Percentiles rank a stretch among this genome's conserved stretches.
Conservation (phyloP, 2,797 vertebrate genomes). For the Rhinichthys osculus region DNA sequence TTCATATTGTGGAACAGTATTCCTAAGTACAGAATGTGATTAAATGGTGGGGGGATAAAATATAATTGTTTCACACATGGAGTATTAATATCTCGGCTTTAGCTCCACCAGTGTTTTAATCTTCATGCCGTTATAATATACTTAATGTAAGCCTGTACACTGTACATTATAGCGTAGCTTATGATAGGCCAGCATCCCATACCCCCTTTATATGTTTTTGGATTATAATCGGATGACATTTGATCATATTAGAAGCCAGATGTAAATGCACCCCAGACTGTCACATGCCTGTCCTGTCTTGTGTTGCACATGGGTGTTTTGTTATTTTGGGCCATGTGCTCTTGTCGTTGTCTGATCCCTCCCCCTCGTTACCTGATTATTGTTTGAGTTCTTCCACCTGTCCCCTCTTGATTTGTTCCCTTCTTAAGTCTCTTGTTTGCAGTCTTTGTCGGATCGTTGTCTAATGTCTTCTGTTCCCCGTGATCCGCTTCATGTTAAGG, state of each 20-base stretch:
- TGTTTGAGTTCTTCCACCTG: too few relatives aligned
- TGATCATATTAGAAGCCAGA: constrained; percentile 12
- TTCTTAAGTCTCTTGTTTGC: too few relatives aligned
- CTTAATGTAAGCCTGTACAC: constrained; percentile 42
- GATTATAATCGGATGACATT: background rate
- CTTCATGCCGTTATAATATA: constrained; percentile 58
- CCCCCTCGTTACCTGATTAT: too few relatives aligned
- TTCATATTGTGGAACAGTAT: constrained; percentile 50
- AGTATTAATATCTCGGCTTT: constrained; percentile 57
- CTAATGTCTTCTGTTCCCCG: too few relatives aligned
- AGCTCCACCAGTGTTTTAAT: constrained; percentile 63
- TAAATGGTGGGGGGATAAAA: constrained; percentile 54
- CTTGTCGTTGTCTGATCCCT: too few relatives aligned
- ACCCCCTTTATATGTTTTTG: background rate
- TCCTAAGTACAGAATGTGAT: constrained; percentile 43
- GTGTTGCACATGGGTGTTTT: too few relatives aligned
- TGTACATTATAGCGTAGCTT: constrained; percentile 11
- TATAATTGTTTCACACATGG: constrained; percentile 58
- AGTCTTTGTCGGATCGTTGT: too few relatives aligned
- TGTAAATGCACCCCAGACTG: background rate
- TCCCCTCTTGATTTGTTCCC: too few relatives aligned
- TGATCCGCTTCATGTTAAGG: too few relatives aligned
- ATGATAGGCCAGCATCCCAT: background rate
- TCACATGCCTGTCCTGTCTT: too few relatives aligned
- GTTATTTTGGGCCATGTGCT: too few relatives aligned